Percentiles rank a stretch among this genome's conserved stretches.
These are phyloP conservation scores for Echeneis naucrates DNA, from an alignment of 2,797 vertebrate species.

Conservation along the genomic window DNA sequence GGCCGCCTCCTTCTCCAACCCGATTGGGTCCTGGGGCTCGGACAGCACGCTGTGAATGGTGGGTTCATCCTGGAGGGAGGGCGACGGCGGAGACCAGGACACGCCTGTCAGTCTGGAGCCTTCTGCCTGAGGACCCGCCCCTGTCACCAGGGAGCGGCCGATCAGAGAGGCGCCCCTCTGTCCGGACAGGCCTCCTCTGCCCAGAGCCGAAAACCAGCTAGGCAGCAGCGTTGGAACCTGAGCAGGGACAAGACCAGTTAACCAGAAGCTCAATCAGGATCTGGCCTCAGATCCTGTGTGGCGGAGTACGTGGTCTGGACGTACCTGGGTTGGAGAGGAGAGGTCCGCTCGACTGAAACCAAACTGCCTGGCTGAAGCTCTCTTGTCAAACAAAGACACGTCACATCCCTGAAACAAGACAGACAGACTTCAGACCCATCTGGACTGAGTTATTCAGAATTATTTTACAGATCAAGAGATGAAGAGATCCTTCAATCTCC, in stretches of 20 bases:
- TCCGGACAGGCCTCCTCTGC: slow-evolving; percentile 69
- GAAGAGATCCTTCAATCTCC: too few species aligned
- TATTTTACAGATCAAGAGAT: too few species aligned
- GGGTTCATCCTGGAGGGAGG: slow-evolving; percentile 90
- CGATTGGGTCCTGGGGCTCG: slow-evolving; percentile 93
- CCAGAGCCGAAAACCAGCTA: slow-evolving; percentile 78
- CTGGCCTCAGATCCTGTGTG: not conserved
- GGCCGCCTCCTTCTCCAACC: slow-evolving; percentile 92
- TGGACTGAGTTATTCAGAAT: not conserved
- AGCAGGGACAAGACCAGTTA: too few species aligned
- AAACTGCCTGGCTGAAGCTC: slow-evolving; percentile 76
- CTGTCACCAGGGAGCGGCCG: slow-evolving; percentile 68
- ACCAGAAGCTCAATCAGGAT: too few species aligned
- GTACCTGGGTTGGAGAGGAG: slow-evolving; percentile 83
- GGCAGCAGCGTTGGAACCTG: slow-evolving; percentile 82
- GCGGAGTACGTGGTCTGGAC: not conserved
- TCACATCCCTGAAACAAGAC: slow-evolving; percentile 73
- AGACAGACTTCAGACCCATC: slow-evolving; percentile 7
- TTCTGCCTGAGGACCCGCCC: slow-evolving; percentile 69
- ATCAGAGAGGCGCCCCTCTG: slow-evolving; percentile 71
- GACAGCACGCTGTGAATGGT: slow-evolving; percentile 85
- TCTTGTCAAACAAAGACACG: slow-evolving; percentile 79
- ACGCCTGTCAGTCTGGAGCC: slow-evolving; percentile 76
- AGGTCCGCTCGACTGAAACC: slow-evolving; percentile 80
- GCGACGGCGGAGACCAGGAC: slow-evolving; percentile 84